Evolutionary conservation across 2,797 vertebrate genomes (phyloP).

Genomic region (Odontamblyopus lacepedii): DNA sequence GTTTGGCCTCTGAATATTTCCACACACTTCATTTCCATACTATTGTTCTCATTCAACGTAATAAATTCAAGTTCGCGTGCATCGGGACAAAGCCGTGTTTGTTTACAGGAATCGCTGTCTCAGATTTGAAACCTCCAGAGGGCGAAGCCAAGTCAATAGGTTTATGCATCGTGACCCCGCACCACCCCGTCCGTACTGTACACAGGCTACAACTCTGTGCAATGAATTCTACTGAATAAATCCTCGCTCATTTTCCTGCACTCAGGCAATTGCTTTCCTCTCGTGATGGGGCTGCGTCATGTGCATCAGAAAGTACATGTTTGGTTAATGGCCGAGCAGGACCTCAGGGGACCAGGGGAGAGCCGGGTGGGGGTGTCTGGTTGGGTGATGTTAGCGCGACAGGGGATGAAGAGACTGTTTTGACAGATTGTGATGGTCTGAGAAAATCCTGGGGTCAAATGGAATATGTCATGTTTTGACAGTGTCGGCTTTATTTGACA

Average conservation of each 20-base stretch:
- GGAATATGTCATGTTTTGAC: conserved; percentile 53
- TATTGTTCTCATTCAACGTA: conserved; percentile 18
- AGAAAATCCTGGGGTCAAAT: conserved; percentile 59
- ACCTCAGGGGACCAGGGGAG: conserved; percentile 11
- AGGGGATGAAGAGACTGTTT: conserved; percentile 42
- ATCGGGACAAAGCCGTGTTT: conserved; percentile 9
- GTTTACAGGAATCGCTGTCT: conserved; percentile 19
- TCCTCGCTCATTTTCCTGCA: conserved; percentile 26
- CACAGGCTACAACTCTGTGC: not conserved
- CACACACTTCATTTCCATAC: conserved; percentile 12
- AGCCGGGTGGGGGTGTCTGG: conserved; percentile 17
- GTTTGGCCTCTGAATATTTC: not conserved
- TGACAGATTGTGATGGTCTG: conserved; percentile 60
- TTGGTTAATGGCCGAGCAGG: conserved; percentile 20
- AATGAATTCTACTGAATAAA: conserved; percentile 34
- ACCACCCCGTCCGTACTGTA: conserved; percentile 17
- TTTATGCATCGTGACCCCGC: not conserved
- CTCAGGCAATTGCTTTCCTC: conserved; percentile 28
- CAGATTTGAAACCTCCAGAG: conserved; percentile 22
- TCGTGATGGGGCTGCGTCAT: conserved; percentile 39
- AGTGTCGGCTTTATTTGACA: conserved; percentile 28
- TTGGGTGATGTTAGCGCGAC: conserved; percentile 40
- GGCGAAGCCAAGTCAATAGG: conserved; percentile 5
- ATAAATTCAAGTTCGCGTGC: not conserved
- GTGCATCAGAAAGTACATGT: conserved; percentile 30